phyloP scores from a whole-genome alignment of 1,140 invertebrate genomes.

The Tetramorium simillimum region DNA sequence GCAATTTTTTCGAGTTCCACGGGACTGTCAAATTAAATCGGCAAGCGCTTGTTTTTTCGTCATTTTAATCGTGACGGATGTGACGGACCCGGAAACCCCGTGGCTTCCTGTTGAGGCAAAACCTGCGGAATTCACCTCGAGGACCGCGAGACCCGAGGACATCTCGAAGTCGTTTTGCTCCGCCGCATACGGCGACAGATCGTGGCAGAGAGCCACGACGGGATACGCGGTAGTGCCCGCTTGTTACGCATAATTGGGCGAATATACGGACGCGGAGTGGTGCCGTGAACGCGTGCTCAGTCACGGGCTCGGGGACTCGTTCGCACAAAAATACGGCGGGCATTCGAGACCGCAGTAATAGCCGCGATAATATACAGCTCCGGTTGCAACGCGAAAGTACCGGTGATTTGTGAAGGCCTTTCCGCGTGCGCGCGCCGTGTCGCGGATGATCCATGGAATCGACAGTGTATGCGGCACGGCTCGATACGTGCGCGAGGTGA shows the following conservation, averaged over 20 bases:
- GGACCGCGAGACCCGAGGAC: neutral
- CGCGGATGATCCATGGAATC: conserved; percentile 56
- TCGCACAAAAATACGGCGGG: conserved; percentile 41
- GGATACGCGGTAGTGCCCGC: neutral
- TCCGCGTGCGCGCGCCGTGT: conserved; percentile 23
- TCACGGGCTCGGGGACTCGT: conserved; percentile 4
- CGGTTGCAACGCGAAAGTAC: conserved; percentile 46
- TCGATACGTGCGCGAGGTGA: conserved; percentile 26
- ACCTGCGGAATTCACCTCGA: neutral
- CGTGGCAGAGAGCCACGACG: neutral
- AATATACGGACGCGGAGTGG: conserved; percentile 32
- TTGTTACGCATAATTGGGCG: conserved; percentile 59
- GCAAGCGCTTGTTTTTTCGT: neutral
- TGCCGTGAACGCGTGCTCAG: neutral
- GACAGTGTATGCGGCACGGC: conserved; percentile 23
- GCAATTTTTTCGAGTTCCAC: neutral
- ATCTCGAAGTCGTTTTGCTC: neutral
- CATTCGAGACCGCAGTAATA: conserved; percentile 52
- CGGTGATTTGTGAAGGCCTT: conserved; percentile 66
- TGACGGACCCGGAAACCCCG: neutral
- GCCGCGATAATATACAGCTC: conserved; percentile 64
- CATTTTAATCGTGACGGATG: neutral
- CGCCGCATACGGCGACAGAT: neutral
- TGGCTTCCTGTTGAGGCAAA: neutral
- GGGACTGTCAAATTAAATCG: neutral